Percentiles rank a stretch among this genome's conserved stretches.
phyloP scores from a whole-genome alignment of 2,797 vertebrate species.

The Antennarius maculatus region DNA sequence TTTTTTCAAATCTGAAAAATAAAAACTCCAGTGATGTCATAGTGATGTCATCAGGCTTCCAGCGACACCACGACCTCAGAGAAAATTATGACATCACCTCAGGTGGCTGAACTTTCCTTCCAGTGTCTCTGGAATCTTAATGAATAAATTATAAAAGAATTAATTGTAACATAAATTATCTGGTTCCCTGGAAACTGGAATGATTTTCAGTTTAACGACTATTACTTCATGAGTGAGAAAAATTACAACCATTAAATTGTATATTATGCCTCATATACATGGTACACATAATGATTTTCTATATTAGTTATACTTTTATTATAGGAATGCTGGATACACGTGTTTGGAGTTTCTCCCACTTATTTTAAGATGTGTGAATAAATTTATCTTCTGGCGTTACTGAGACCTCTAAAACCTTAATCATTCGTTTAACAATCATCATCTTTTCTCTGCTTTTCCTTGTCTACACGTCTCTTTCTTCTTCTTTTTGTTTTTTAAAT shows the following conservation, averaged over 20 bases:
- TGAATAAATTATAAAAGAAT: too few relatives aligned
- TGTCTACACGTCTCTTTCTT: background rate
- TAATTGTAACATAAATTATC: too few relatives aligned
- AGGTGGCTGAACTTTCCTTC: background rate
- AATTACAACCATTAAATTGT: too few relatives aligned
- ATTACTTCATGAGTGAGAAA: background rate
- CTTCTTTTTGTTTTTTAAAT: background rate
- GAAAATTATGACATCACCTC: background rate
- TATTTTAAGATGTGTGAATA: background rate
- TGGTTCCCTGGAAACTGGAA: background rate
- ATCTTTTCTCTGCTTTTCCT: background rate
- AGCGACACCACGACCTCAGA: background rate
- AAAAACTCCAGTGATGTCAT: background rate
- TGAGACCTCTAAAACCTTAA: too few relatives aligned
- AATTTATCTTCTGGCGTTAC: too few relatives aligned
- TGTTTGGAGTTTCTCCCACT: conserved; percentile 1
- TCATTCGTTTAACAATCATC: conserved; percentile 3
- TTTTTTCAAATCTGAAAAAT: too few relatives aligned
- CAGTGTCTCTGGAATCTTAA: background rate
- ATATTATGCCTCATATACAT: too few relatives aligned
- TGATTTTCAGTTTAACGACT: background rate
- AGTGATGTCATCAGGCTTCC: background rate
- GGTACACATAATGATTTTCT: too few relatives aligned
- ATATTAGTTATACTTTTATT: background rate
- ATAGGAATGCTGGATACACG: conserved; percentile 5